Evolutionary conservation across 35 echinoderm and acorn worm genomes (phyloP).

Genomic region (Amphiura filiformis): DNA sequence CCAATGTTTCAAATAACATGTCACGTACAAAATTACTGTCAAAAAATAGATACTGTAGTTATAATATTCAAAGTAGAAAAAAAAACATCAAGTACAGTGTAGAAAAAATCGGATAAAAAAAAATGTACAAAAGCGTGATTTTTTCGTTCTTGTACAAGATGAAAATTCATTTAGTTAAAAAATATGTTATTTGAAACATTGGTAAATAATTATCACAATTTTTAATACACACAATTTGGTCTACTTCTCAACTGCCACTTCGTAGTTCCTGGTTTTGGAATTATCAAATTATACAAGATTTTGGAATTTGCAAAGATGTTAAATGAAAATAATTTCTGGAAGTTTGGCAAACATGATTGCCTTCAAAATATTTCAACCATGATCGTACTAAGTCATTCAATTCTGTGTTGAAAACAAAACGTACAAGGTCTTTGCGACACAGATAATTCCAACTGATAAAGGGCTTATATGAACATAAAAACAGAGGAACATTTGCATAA

Average conservation of each 20-base stretch:
- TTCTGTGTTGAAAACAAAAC: too few species aligned
- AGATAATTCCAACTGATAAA: too few species aligned
- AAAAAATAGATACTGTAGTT: background rate
- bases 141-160: background rate
- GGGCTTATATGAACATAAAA: too few species aligned
- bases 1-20: background rate
- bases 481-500: background rate
- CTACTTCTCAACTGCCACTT: background rate
- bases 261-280: background rate
- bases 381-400: too few species aligned
- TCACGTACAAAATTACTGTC: background rate
- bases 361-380: too few species aligned
- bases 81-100: background rate
- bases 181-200: slow-evolving; percentile 9
- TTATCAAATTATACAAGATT: background rate
- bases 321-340: too few species aligned
- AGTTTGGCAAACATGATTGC: too few species aligned
- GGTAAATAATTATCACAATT: background rate
- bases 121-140: background rate
- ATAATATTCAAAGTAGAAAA: background rate
- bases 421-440: too few species aligned
- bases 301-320: too few species aligned
- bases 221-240: background rate
- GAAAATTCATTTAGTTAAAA: background rate
- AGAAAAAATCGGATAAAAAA: background rate